A percentile compares a stretch with the other conserved stretches of the same genome.
These are phyloP conservation scores for Drosophila carrolli DNA, from an alignment of 1,140 invertebrate genomes.

Conservation along the genomic window DNA sequence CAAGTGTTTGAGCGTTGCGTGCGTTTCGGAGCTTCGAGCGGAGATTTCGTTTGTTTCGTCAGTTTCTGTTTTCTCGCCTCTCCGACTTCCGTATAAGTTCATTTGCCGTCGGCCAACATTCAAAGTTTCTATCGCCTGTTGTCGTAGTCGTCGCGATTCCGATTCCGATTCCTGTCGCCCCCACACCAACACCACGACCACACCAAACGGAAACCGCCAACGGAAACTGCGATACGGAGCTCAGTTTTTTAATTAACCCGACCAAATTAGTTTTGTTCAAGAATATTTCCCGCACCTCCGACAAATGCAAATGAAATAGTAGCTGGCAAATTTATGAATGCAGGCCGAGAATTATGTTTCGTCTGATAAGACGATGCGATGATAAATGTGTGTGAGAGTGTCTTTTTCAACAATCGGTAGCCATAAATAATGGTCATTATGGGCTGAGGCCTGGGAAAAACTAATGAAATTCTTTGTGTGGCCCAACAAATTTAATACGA, in stretches of 20 bases:
- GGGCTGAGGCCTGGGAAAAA: constrained; percentile 75
- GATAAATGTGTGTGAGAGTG: constrained; percentile 75
- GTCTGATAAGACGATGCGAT: constrained; percentile 73
- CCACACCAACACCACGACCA: constrained; percentile 4
- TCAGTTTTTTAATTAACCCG: constrained; percentile 73
- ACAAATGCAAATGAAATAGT: constrained; percentile 69
- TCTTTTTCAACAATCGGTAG: constrained; percentile 65
- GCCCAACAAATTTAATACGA: constrained; percentile 13
- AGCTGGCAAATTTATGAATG: constrained; percentile 66
- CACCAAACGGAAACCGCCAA: constrained; percentile 57
- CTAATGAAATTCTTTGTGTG: constrained; percentile 61
- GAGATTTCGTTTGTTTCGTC: constrained; percentile 48
- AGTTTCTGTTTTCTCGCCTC: constrained; percentile 22
- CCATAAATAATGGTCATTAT: constrained; percentile 75
- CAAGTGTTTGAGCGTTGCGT: constrained; percentile 84
- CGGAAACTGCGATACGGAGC: constrained; percentile 62
- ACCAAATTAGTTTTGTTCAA: constrained; percentile 58
- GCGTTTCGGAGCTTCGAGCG: constrained; percentile 78
- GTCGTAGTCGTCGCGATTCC: constrained; percentile 45
- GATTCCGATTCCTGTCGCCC: constrained; percentile 68
- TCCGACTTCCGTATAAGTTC: constrained; percentile 57
- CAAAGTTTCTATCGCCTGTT: constrained; percentile 40
- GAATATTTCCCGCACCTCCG: constrained; percentile 68
- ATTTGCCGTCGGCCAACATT: constrained; percentile 52
- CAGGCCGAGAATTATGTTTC: constrained; percentile 69